Evolutionary conservation across 2,888 invertebrate species (phyloP).

Genomic region (Cheiracanthium punctorium): DNA sequence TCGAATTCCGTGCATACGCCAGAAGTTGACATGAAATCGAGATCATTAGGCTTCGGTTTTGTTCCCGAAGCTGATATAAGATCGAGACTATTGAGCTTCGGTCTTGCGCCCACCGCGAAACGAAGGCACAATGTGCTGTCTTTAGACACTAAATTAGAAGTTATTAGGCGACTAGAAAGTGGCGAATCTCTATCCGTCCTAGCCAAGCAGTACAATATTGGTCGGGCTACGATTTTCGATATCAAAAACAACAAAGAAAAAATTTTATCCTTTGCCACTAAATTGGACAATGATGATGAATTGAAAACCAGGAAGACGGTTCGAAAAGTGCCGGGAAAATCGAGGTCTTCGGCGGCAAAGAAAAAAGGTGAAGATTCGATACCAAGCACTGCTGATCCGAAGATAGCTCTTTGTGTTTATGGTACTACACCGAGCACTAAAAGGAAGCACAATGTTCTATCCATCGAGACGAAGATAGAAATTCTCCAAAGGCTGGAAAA

Average conservation of each 20-base stretch:
- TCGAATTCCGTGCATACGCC: neutral
- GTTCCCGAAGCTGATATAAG: neutral
- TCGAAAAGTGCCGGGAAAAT: neutral
- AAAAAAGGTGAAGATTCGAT: neutral
- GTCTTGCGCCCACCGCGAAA: neutral
- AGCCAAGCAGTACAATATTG: neutral
- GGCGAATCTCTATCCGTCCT: conserved; percentile 7
- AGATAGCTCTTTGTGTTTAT: neutral
- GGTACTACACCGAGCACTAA: neutral
- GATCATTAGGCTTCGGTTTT: too few species aligned
- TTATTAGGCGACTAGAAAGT: conserved; percentile 13
- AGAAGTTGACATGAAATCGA: too few species aligned
- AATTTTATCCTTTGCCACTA: neutral
- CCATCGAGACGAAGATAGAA: neutral
- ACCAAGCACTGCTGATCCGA: neutral
- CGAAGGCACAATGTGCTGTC: neutral
- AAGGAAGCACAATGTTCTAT: neutral
- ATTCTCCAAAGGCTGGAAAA: conserved; percentile 21
- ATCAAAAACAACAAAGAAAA: neutral
- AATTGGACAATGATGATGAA: conserved; percentile 6
- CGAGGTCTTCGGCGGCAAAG: neutral
- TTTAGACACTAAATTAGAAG: neutral
- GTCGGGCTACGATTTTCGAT: neutral
- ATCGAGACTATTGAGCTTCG: neutral
- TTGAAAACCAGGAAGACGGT: conserved; percentile 32